Base-by-base conservation (phyloP, 1,140 invertebrate species). In the Hyphantria cunea region DNA sequence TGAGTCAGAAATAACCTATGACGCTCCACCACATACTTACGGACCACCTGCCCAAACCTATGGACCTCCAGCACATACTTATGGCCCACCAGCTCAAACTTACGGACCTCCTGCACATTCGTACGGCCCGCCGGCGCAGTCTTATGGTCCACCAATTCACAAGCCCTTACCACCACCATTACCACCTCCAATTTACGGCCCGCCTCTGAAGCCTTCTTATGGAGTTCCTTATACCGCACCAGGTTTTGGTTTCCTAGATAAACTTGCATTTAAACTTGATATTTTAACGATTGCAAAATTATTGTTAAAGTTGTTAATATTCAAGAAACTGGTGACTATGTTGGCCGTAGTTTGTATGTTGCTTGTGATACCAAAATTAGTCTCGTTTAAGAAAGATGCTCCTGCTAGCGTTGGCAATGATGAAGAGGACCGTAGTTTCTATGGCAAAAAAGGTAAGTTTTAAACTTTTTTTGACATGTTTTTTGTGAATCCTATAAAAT, bases 281-380 rank as follows among this genome's bases (percentile, higher is more conserved):
- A 91, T 95, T 5, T 90, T 94, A 42, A 95, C 94, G 0, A 71
- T 95, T n/a, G 94, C 94, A 0, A 96, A 95, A 81, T 92, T 95
- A 42, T 59, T 95, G 42, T 78, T 96, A 8, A 95, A 96, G 77
- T 73, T 96, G 6, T 86, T 95, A 0, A 94, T 96, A 64, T 95
- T 96, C 70, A 95, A 96, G 79, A 94, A 96, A 83, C 93, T 95
- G 49, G 94, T 96, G 12, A 95, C 95, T 75, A 95, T 95, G 76
- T 93, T 96, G 34, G 95, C 94, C 0, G 83, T 95, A 0, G 92
- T 96, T 53, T 96, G 94, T 76, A 87, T 96, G 64, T 76, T 96
- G 54, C 78, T 96, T 7, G 95, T 96, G 63, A 93, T 96, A 52
- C 95, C 95, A 0, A 95, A 94, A 74, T 84, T 96, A 10, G 93